Evolutionary conservation across 2,113 vertebrate genomes (phyloP).

Genomic region (Microcebus tavaratra): DNA sequence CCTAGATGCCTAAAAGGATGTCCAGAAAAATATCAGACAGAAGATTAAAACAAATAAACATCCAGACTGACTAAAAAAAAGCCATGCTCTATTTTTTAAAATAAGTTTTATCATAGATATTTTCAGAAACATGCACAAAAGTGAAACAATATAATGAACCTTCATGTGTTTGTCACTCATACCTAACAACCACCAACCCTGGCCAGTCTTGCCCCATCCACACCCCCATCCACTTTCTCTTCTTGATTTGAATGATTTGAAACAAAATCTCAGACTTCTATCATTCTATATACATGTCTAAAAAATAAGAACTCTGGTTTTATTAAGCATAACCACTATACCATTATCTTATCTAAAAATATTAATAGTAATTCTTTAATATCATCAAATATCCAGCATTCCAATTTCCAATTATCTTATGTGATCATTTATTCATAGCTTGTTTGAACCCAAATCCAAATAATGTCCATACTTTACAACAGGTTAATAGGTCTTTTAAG

Average conservation of each 20-base stretch:
- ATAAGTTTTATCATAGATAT: background rate
- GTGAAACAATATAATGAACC: background rate
- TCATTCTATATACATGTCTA: background rate
- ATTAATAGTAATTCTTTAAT: constrained; percentile 31
- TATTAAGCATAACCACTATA: background rate
- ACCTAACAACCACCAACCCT: background rate
- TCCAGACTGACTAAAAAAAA: background rate
- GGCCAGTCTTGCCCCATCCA: background rate
- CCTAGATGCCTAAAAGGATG: background rate
- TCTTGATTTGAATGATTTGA: constrained; percentile 28
- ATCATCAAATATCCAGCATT: constrained; percentile 11
- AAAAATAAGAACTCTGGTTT: background rate
- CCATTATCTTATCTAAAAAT: background rate
- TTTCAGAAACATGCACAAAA: background rate
- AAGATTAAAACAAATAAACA: background rate
- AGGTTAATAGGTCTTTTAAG: background rate
- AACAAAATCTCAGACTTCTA: background rate
- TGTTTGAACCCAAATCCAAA: constrained; percentile 1
- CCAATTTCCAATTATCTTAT: background rate
- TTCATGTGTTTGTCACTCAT: background rate
- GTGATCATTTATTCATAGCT: background rate
- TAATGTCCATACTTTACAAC: background rate
- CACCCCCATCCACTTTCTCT: background rate
- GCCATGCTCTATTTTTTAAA: background rate
- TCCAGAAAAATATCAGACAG: background rate